Evolutionary conservation across 1,140 invertebrate genomes (phyloP), one percentile per base, ranked within the genome.

Genomic region (Diabrotica virgifera): DNA sequence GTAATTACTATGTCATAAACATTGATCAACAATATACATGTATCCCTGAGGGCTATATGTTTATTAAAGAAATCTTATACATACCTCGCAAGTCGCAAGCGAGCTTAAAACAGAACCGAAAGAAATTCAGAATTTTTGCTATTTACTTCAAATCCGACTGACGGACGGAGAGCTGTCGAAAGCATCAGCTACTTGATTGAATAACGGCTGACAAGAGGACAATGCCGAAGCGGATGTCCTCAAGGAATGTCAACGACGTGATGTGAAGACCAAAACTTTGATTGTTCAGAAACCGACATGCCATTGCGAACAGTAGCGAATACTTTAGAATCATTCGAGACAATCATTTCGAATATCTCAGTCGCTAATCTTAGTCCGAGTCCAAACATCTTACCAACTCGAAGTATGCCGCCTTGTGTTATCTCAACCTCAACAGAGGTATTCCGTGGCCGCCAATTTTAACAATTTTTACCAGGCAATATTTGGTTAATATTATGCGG

Each of bases 221-320:
- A 74, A 74, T 74, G 72, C 71, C 70, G 65, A 55, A 63, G 59
- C 65, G 60, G 59, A 72, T 67, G 70, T 66, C 58, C 62, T 61
- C 52, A 14, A 59, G 72, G 72, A 72, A 74, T 74, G 72, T 65
- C 68, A 70, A 74, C 72, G 71, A 74, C 72, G 72, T 74, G 72
- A 74, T 66, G 64, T 59, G 69, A 59, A 70, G 54, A 62, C 59
- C 52, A 59, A 67, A 38, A 63, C 65, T 67, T 70, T 70, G 68
- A 70, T 70, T 70, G 72, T 59, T 62, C 58, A 9, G 7, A 36
- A 36, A 40, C 50, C 60, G 60, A 62, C 52, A 54, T 62, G 60
- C 60, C 37, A 53, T 53, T 24, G 46, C 37, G 36, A 54, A 62
- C 60, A 36, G 60, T 62, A 51, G 60, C 60, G 50, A 24, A 40